These are phyloP conservation scores for Aptenodytes patagonicus DNA, from an alignment of 2,113 vertebrate genomes.

Conservation along the genomic window DNA sequence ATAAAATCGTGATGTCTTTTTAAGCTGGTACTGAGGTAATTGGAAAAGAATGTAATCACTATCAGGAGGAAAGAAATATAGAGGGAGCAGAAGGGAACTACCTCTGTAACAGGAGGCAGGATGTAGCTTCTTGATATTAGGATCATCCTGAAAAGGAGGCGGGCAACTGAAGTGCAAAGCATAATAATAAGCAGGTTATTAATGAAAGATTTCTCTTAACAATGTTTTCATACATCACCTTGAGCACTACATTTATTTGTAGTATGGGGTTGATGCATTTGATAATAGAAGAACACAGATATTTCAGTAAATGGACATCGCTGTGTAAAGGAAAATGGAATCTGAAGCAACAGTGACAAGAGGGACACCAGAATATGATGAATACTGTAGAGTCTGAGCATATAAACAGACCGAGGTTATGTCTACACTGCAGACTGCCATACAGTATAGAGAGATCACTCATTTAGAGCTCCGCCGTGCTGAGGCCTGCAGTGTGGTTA, in stretches of 20 bases:
- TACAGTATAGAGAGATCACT: not conserved
- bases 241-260: not conserved
- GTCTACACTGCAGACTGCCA: not conserved
- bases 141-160: not conserved
- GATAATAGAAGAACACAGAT: not conserved
- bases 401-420: not conserved
- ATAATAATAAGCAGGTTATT: not conserved
- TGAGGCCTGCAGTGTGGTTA: not conserved
- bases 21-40: not conserved
- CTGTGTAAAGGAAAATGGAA: not conserved
- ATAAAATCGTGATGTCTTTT: conserved; percentile 7
- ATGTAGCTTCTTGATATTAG: not conserved
- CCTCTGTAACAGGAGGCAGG: not conserved
- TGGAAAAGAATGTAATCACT: conserved; percentile 1
- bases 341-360: not conserved
- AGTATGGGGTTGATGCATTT: not conserved
- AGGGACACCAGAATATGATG: not conserved
- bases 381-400: not conserved
- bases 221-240: not conserved
- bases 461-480: not conserved
- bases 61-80: not conserved
- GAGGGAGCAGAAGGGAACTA: not conserved
- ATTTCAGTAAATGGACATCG: not conserved
- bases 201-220: not conserved
- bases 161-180: not conserved